These are phyloP conservation scores for Melanophora roralis DNA, from an alignment of 2,888 invertebrate genomes.

Conservation along the genomic window DNA sequence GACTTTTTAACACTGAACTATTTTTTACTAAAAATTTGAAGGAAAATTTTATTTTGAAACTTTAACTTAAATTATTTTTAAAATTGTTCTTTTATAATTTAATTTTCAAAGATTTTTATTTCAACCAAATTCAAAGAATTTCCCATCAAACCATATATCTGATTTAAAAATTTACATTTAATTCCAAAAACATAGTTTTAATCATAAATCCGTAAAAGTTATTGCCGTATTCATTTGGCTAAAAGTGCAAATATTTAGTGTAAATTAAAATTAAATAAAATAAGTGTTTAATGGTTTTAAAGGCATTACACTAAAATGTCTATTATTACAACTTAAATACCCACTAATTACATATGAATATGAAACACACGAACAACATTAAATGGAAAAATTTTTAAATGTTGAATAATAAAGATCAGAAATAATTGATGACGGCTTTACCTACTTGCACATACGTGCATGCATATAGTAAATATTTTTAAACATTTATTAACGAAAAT, in stretches of 20 bases:
- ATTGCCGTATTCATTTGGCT: slow-evolving; percentile 27
- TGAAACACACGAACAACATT: no score
- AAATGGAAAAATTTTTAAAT: no score
- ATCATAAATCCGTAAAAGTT: slow-evolving; percentile 12
- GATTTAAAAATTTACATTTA: no score
- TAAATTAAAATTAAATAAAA: background rate
- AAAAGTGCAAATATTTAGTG: slow-evolving; percentile 39
- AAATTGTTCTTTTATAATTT: no score
- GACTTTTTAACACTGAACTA: background rate
- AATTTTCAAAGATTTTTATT: no score
- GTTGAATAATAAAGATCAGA: slow-evolving; percentile 17
- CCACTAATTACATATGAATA: slow-evolving; percentile 36
- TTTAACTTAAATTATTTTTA: no score
- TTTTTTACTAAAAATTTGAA: slow-evolving; percentile 14
- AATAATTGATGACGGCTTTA: background rate
- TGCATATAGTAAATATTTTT: slow-evolving; percentile 17
- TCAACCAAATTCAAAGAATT: no score
- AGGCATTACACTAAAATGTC: slow-evolving; percentile 12
- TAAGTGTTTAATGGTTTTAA: no score
- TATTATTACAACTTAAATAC: slow-evolving; percentile 32
- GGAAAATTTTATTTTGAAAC: no score
- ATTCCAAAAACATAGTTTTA: no score
- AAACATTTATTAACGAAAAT: no score
- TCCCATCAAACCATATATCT: no score
- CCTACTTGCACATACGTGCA: background rate